phyloP scores from a whole-genome alignment of 1,140 invertebrate genomes.

The Trachymyrmex septentrionalis region DNA sequence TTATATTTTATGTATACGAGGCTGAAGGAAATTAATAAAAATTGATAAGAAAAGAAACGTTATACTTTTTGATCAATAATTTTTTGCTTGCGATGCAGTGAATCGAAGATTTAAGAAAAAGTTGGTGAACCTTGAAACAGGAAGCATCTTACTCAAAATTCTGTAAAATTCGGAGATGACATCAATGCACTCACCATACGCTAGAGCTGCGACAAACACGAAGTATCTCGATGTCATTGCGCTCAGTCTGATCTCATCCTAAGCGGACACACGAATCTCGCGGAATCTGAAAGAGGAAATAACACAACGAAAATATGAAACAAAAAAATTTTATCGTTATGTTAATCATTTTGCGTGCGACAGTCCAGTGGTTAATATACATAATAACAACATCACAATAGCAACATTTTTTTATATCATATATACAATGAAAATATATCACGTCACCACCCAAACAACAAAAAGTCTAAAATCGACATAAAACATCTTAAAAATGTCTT shows the following conservation, averaged over 20 bases:
- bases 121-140: background rate
- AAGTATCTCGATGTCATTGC: constrained; percentile 79
- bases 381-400: background rate
- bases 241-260: constrained; percentile 80
- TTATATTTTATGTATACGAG: background rate
- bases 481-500: too few relatives aligned
- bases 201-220: constrained; percentile 74
- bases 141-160: constrained; percentile 1
- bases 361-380: background rate
- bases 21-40: background rate
- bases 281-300: constrained; percentile 76
- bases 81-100: background rate
- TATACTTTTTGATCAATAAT: background rate
- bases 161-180: constrained; percentile 7
- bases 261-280: constrained; percentile 67
- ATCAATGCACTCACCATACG: constrained; percentile 73
- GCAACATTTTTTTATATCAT: too few relatives aligned
- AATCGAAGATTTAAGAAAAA: background rate
- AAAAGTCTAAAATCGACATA: too few relatives aligned
- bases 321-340: background rate
- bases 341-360: background rate
- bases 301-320: constrained; percentile 34
- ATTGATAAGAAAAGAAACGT: background rate
- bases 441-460: too few relatives aligned
- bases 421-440: too few relatives aligned